Evolutionary conservation across 2,797 vertebrate species (phyloP).

Genomic region (Rhodeus uyekii): DNA sequence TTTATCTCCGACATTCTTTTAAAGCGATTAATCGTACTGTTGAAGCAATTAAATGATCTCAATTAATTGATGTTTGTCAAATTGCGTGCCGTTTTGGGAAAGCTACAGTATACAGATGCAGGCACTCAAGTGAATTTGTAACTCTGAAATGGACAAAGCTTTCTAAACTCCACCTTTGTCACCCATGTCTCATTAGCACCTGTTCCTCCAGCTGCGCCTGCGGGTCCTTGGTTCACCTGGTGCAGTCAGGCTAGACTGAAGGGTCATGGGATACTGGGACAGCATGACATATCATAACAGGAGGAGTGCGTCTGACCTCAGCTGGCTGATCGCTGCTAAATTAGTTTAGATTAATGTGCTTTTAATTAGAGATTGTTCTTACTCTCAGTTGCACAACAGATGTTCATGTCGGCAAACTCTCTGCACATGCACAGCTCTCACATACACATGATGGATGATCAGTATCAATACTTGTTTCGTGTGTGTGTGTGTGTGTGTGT

Average conservation of each 20-base stretch:
- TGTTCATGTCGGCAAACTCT: constrained; percentile 4
- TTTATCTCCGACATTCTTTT: background rate
- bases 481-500: background rate
- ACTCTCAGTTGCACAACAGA: constrained; percentile 27
- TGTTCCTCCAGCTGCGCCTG: background rate
- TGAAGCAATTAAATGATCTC: background rate
- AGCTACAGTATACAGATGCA: background rate
- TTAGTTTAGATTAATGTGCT: constrained; percentile 23
- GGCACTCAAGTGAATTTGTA: background rate
- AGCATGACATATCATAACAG: background rate
- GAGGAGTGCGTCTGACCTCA: background rate
- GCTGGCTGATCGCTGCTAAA: constrained; percentile 29
- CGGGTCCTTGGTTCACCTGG: background rate
- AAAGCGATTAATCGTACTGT: background rate
- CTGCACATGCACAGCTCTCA: background rate
- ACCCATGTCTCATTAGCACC: background rate
- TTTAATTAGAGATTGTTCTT: constrained; percentile 47
- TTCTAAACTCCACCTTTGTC: background rate
- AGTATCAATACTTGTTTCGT: background rate
- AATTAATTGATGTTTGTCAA: background rate
- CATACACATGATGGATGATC: background rate
- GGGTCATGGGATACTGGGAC: background rate
- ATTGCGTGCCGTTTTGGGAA: background rate
- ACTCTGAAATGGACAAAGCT: background rate
- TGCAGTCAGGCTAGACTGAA: background rate